These are phyloP conservation scores for Drosophila sp. DNA, from an alignment of 1,140 invertebrate genomes.

Conservation along the genomic window DNA sequence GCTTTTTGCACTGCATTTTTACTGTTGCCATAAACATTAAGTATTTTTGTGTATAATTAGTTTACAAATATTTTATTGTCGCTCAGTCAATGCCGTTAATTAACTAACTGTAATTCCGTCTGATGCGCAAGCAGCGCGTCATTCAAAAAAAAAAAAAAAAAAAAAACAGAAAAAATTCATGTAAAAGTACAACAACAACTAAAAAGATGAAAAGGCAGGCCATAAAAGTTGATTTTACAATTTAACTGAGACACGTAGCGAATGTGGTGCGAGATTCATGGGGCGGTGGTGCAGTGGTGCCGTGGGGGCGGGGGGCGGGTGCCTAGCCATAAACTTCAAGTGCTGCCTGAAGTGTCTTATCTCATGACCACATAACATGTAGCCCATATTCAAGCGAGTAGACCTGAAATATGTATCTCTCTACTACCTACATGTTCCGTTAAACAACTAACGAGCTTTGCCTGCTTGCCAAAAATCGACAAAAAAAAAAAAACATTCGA, in stretches of 20 bases:
- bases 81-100: conserved; percentile 50
- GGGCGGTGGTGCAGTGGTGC: background rate
- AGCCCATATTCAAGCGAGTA: conserved; percentile 37
- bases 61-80: background rate
- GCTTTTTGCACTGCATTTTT: conserved; percentile 4
- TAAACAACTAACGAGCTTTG: conserved; percentile 62
- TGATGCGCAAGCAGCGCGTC: conserved; percentile 39
- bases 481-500: no score
- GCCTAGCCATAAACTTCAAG: conserved; percentile 60
- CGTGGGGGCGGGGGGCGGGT: background rate
- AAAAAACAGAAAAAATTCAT: conserved; percentile 7
- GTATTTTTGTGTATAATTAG: background rate
- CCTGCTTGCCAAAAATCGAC: conserved; percentile 17
- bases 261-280: background rate
- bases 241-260: conserved; percentile 19
- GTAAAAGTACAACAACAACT: no score
- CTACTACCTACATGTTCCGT: conserved; percentile 37
- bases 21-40: background rate
- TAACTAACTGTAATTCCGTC: conserved; percentile 59
- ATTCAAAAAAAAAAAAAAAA: conserved; percentile 18
- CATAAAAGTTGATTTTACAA: conserved; percentile 46
- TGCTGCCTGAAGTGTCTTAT: conserved; percentile 73
- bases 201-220: conserved; percentile 36
- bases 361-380: conserved; percentile 70
- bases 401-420: conserved; percentile 9